Percentiles rank a stretch among this genome's conserved stretches.
Conservation (phyloP, 2,888 invertebrate genomes). For the Aproaerema taeniolella region DNA sequence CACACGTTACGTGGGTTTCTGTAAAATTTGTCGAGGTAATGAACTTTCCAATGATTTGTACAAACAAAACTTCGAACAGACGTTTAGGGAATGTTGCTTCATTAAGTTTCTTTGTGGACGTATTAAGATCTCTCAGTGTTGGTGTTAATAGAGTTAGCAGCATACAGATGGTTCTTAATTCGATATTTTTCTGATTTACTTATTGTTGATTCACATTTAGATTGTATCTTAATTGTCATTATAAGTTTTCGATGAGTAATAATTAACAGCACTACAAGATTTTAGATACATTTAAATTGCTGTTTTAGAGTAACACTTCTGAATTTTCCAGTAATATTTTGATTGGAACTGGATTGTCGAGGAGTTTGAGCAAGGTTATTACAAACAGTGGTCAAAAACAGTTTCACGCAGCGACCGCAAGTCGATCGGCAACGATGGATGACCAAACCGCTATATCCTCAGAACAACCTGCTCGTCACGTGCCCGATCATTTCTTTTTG, state of each 20-base stretch:
- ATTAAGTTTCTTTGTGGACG: slow-evolving; percentile 11
- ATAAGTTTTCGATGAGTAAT: background rate
- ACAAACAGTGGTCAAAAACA: slow-evolving; percentile 6
- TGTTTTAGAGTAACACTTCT: too few species aligned
- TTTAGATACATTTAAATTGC: too few species aligned
- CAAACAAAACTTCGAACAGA: slow-evolving; percentile 14
- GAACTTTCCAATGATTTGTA: slow-evolving; percentile 19
- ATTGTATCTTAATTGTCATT: slow-evolving; percentile 1
- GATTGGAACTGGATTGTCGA: background rate
- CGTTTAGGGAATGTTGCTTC: slow-evolving; percentile 12
- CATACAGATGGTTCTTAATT: slow-evolving; percentile 10
- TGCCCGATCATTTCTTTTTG: slow-evolving; percentile 23
- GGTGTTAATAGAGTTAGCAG: slow-evolving; percentile 14
- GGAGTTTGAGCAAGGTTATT: background rate
- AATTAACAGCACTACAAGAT: too few species aligned
- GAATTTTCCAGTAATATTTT: too few species aligned
- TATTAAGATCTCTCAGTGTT: slow-evolving; percentile 13
- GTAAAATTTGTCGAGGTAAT: slow-evolving; percentile 23
- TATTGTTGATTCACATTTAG: background rate
- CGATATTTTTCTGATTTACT: slow-evolving; percentile 1
- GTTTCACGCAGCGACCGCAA: slow-evolving; percentile 35
- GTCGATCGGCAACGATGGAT: slow-evolving; percentile 38
- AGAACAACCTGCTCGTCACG: slow-evolving; percentile 23
- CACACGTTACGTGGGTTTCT: slow-evolving; percentile 41
- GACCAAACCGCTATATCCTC: slow-evolving; percentile 36